Evolutionary conservation across 2,797 vertebrate genomes (phyloP), one percentile per base, ranked within the genome.

Genomic region (Pogoniulus pusillus): DNA sequence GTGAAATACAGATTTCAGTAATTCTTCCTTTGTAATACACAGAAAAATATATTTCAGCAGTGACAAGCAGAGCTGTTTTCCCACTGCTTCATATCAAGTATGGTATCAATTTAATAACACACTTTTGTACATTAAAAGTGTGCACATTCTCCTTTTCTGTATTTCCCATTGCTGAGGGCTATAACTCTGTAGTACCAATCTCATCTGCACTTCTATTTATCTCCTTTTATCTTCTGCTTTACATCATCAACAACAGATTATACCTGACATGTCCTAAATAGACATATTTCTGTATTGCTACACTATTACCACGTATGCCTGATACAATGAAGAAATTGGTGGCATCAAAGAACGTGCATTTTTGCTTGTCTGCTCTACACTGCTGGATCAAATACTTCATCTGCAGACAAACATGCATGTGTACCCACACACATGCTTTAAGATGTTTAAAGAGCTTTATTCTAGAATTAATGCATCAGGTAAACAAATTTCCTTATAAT

Each of bases 201-300:
- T 71, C 51, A 35, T 16, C 22, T 75, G 32, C 3, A 1, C 30
- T 27, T 94, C 72, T 66, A 62, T 68, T 19, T 73, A 60, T 26
- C 65, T 27, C 9, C 6, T 49, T 90, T 94, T 88, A 57, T 62
- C 39, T 63, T 81, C 34, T 6, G 5, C 53, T 64, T 87, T 89
- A 93, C 37, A 73, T 91, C 72, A 89, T 87, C 66, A 78, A 62
- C n/a, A 82, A 81, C 69, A 95, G 62, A 72, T 85, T 60, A 78
- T 5, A 76, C 53, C 24, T 83, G 71, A 85, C n/a, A 0, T 45
- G 43, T 37, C 49, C 80, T 70, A 82, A 95, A 83, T 3, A 85
- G 53, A 39, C 69, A 76, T 29, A 59, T 62, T 79, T 83, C 41
- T 85, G 29, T n/a, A 82, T 15, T 41, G 49, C 47, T 39, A 79